phyloP scores from a whole-genome alignment of 2,888 invertebrate genomes.

The Tipula helvola region DNA sequence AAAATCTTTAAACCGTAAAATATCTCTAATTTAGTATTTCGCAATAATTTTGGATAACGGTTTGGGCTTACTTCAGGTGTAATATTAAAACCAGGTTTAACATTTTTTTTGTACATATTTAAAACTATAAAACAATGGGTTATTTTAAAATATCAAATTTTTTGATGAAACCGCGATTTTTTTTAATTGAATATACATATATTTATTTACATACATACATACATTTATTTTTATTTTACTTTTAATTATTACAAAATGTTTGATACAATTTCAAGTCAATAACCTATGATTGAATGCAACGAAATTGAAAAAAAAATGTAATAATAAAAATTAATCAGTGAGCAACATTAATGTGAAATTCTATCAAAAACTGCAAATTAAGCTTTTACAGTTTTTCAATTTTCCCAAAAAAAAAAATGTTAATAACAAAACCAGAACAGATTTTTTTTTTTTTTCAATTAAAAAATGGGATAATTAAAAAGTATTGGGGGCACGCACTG shows the following conservation, averaged over 20 bases:
- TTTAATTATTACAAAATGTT: not conserved
- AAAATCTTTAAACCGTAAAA: not conserved
- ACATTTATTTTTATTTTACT: not conserved
- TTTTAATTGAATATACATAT: not conserved
- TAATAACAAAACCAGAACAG: not conserved
- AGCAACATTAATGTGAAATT: not conserved
- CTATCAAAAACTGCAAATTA: not conserved
- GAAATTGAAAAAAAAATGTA: not conserved
- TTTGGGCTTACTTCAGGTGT: not conserved
- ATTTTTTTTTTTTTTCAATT: not conserved
- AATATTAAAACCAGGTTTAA: not conserved
- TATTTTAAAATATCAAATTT: not conserved
- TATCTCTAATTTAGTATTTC: too few species aligned
- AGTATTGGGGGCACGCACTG: not conserved
- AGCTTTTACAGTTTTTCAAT: not conserved
- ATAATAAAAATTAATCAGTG: not conserved
- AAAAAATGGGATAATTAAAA: not conserved
- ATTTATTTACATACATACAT: not conserved
- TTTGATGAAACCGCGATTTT: not conserved
- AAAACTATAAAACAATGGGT: not conserved
- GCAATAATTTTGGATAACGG: too few species aligned
- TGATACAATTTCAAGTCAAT: conserved; percentile 4
- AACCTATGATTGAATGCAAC: conserved; percentile 4
- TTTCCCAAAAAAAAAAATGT: not conserved
- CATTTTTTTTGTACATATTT: not conserved